These are phyloP conservation scores for Lapara coniferarum DNA, from an alignment of 2,888 invertebrate species.

Conservation along the genomic window DNA sequence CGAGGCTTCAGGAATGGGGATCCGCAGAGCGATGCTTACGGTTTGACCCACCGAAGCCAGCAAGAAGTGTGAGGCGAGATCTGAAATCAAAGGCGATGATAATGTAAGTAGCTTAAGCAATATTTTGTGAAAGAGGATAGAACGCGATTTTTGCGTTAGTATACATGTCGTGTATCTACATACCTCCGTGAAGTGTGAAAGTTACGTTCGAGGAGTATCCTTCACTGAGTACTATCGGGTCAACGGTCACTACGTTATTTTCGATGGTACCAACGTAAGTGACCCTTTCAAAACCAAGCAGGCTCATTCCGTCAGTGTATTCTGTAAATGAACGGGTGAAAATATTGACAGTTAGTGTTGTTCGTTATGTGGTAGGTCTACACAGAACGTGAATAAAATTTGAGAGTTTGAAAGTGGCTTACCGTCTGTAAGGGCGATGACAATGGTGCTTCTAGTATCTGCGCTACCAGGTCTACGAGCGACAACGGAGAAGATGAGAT, in stretches of 20 bases:
- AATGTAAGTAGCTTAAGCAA: neutral
- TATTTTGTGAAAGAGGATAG: neutral
- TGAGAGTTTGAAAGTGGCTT: constrained; percentile 7
- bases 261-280: constrained; percentile 43
- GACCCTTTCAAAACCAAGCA: constrained; percentile 36
- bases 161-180: too few species aligned
- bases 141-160: too few species aligned
- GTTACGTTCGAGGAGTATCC: constrained; percentile 42
- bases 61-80: constrained; percentile 3
- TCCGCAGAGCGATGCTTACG: constrained; percentile 30
- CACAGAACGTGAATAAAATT: neutral
- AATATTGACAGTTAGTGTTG: neutral
- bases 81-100: constrained; percentile 24
- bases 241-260: constrained; percentile 33
- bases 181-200: constrained; percentile 33
- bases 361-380: neutral
- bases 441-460: constrained; percentile 37
- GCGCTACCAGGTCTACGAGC: constrained; percentile 34
- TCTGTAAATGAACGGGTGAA: constrained; percentile 29
- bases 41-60: constrained; percentile 26
- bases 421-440: constrained; percentile 35
- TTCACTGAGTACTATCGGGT: constrained; percentile 41
- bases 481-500: constrained; percentile 40
- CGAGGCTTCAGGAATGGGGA: constrained; percentile 31
- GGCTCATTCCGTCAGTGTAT: constrained; percentile 24